Conservation (phyloP, 2,113 vertebrate genomes). For the Oncorhynchus gorbuscha region DNA sequence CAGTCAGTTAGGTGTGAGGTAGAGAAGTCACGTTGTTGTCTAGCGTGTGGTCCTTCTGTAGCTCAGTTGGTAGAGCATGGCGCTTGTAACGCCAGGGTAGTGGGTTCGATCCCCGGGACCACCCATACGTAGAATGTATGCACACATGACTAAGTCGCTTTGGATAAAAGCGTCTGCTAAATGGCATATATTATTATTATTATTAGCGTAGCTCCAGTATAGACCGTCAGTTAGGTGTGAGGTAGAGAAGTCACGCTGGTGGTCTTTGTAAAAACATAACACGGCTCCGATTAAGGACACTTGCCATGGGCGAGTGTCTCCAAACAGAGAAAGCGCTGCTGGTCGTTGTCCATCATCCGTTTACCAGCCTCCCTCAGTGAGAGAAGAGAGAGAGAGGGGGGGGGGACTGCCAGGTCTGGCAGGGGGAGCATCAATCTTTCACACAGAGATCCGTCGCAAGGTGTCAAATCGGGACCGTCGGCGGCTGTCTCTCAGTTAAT, state of each 20-base stretch:
- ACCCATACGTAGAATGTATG: no score
- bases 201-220: neutral
- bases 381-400: neutral
- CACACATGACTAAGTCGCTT: no score
- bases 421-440: constrained; percentile 40
- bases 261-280: neutral
- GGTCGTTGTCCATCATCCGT: constrained; percentile 7
- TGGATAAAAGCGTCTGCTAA: no score
- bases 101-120: no score
- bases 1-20: no score
- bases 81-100: no score
- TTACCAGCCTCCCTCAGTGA: constrained; percentile 4
- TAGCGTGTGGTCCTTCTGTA: no score
- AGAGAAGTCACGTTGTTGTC: no score
- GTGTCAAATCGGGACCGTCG: constrained; percentile 32
- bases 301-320: neutral
- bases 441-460: constrained; percentile 30
- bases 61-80: no score
- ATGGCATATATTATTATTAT: no score
- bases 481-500: constrained; percentile 37
- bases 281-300: neutral
- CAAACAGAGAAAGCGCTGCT: neutral
- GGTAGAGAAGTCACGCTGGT: neutral
- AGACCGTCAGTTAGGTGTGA: neutral
- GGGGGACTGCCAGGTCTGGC: constrained; percentile 26